Base-by-base conservation (phyloP, 2,888 invertebrate genomes). In the Diplolepis rosae region DNA sequence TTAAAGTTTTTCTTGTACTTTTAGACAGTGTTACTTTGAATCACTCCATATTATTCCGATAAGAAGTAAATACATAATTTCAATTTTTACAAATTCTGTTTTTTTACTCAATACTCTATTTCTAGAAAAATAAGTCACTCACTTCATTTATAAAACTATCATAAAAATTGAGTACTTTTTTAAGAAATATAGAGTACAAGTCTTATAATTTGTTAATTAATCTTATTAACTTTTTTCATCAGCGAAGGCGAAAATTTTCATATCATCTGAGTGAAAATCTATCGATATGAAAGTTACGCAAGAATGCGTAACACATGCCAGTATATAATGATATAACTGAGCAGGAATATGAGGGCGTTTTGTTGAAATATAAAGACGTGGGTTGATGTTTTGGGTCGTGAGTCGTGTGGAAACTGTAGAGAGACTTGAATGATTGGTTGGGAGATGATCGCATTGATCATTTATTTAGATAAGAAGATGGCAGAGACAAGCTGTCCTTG, bases 371-470 rank as follows among this genome's bases (percentile, higher is more conserved):
- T 28, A 28, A 52, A 52, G 6, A 52, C 22, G 54, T 54, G 54
- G 54, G 54, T 30, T 54, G 30, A 54, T 54, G 32, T 32, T 54
- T 54, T 54, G 54, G 54, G 30, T 30, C 22, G 54, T 18, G 18
- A 18, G 9, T 30, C 32, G 22, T 32, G 54, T 54, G 54, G 54
- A 54, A 54, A 54, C 54, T 54, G 54, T 15, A 18, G 45, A 18
- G 45, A 54, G 54, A 54, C 54, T 54, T 54, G 30, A 54, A 54
- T 54, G 54, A 54, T 35, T 54, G 54, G 54, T 54, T 54, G 18
- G 30, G 32, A 32, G 18, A 54, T 18, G 18, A 32, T 18, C 54
- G 32, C 18, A 54, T 22, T 54, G 54, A 32, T 54, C 54, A 9
- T 28, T 32, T 54, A 32, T 18, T 54, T 11, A 15, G 54, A 32